Evolutionary conservation across 2,113 vertebrate species (phyloP).

Genomic region (Clarias magur): DNA sequence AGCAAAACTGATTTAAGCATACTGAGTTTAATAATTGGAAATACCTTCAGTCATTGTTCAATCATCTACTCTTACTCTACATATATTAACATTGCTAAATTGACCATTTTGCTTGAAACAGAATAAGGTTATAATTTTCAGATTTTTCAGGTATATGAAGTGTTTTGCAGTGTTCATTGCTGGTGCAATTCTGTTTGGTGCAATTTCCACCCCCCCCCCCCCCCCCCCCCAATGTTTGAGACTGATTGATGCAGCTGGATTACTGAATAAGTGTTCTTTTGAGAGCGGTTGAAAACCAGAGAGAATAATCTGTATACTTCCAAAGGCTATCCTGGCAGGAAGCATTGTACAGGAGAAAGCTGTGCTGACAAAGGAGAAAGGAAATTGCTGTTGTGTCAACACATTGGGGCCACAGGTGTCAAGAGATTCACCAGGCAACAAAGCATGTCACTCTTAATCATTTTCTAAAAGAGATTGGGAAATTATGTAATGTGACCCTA

Average conservation of each 20-base stretch:
- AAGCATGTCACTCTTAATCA: slow-evolving; percentile 37
- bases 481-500: slow-evolving; percentile 21
- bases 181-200: not conserved
- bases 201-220: not conserved
- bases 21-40: not conserved
- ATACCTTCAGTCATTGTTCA: not conserved
- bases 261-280: slow-evolving; percentile 27
- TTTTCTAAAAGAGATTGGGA: slow-evolving; percentile 19
- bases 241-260: slow-evolving; percentile 17
- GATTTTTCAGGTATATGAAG: not conserved
- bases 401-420: slow-evolving; percentile 41
- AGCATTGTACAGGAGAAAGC: slow-evolving; percentile 22
- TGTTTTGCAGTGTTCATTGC: not conserved
- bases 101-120: not conserved
- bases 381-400: slow-evolving; percentile 38
- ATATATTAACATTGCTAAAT: not conserved
- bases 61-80: not conserved
- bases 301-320: slow-evolving; percentile 15
- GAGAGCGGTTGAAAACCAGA: slow-evolving; percentile 1
- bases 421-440: slow-evolving; percentile 33
- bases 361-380: not conserved
- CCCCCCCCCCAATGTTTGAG: not conserved
- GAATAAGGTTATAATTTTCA: not conserved
- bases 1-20: not conserved
- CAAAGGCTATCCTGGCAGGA: slow-evolving; percentile 19